Evolutionary conservation across 1,140 invertebrate species (phyloP).

Genomic region (Apis mellifera): DNA sequence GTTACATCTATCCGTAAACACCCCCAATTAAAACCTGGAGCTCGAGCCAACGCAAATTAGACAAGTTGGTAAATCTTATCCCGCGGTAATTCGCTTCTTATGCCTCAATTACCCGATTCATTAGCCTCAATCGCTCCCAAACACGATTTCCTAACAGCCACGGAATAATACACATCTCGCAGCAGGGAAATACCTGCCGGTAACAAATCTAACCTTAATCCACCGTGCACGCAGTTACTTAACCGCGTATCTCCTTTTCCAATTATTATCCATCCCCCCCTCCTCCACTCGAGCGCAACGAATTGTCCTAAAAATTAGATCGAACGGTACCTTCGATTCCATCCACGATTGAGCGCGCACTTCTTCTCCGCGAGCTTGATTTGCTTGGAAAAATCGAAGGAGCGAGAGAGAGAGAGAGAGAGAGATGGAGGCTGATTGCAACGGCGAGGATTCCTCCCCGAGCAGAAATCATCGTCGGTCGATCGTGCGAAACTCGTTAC

Average conservation of each 20-base stretch:
- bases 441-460: conserved; percentile 21
- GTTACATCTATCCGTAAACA: not conserved
- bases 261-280: not conserved
- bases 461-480: conserved; percentile 23
- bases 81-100: not conserved
- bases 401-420: no score
- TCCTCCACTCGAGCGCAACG: not conserved
- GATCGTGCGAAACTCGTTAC: conserved; percentile 56
- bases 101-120: conserved; percentile 1
- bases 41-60: not conserved
- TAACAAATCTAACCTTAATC: conserved; percentile 16
- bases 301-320: conserved; percentile 26
- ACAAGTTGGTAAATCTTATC: conserved; percentile 8
- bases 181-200: not conserved
- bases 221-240: not conserved
- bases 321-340: conserved; percentile 38
- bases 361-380: not conserved
- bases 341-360: not conserved
- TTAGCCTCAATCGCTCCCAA: conserved; percentile 1
- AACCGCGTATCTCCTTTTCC: conserved; percentile 16
- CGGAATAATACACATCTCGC: conserved; percentile 14
- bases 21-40: not conserved
- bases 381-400: not conserved
- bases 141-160: conserved; percentile 12
- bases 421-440: conserved; percentile 8